Evolutionary conservation across 2,888 invertebrate genomes (phyloP), one percentile per base, ranked within the genome.

Genomic region (Erynnis tages): DNA sequence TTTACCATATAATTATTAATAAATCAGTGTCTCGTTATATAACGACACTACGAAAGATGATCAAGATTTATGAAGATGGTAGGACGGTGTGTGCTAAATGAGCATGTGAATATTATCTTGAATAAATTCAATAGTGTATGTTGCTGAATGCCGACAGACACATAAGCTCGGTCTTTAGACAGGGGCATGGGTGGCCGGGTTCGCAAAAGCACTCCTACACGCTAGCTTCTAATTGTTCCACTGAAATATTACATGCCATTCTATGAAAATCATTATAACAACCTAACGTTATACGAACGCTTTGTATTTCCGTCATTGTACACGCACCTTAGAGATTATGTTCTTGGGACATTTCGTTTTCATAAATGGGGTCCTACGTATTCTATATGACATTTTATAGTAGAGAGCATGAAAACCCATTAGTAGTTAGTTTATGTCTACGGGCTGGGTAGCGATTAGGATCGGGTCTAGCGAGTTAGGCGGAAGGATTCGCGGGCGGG

Each of bases 381-480:
- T n/a, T n/a, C n/a, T n/a, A n/a, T n/a, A n/a, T n/a, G n/a, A n/a
- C n/a, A n/a, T 23, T 30, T 7, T 54, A 30, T 23, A 37, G 29
- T 27, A 44, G 35, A 25, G 27, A 32, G 25, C 32, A 38, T 25
- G 54, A 53, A 53, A 55, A 37, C 19, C 54, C 58, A 60, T 57
- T 56, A 56, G 54, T 50, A 41, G 65, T 59, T 46, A 53, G 35
- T 29, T 35, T 32, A 32, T 27, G 40, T 48, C 38, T 57, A 60
- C 61, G 54, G 67, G 66, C 66, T 66, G 67, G 70, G 64, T 62
- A 55, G 59, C 60, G 77, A 79, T 80, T 70, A 72, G 54, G 66
- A 79, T 76, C 78, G 69, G 66, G 69, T n/a, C n/a, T n/a, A 67
- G 68, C 65, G 59, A 70, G 67, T 68, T 68, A 69, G 69, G 76